These are phyloP conservation scores for Myopa testacea DNA, from an alignment of 2,888 invertebrate genomes.

Conservation along the genomic window DNA sequence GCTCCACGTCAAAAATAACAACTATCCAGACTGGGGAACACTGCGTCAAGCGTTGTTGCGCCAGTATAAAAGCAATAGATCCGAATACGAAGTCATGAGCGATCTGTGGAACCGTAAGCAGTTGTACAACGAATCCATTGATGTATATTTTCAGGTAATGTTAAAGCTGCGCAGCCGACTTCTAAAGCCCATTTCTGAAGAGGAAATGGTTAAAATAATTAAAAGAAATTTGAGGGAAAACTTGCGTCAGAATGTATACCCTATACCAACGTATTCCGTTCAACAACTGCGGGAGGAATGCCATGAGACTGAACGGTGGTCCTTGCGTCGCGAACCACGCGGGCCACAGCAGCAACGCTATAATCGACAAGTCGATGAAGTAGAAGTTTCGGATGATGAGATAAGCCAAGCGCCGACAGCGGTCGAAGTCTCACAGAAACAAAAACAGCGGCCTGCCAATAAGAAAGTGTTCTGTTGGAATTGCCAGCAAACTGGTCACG, in stretches of 20 bases:
- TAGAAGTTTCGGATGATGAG: neutral
- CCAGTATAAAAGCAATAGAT: no score
- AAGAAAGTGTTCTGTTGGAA: no score
- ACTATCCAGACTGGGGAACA: neutral
- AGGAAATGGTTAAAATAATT: slow-evolving; percentile 18
- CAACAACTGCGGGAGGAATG: slow-evolving; percentile 20
- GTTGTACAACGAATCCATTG: slow-evolving; percentile 15
- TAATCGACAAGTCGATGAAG: neutral
- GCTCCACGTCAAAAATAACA: neutral
- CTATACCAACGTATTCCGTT: slow-evolving; percentile 14
- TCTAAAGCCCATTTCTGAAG: neutral
- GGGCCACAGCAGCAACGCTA: neutral
- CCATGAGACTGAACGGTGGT: slow-evolving; percentile 2
- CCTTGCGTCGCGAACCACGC: neutral
- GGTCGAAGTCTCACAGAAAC: neutral
- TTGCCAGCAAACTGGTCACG: no score
- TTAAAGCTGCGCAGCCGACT: neutral
- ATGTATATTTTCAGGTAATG: slow-evolving; percentile 23
- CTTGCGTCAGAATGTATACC: slow-evolving; percentile 21
- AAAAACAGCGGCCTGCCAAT: neutral
- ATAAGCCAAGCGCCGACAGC: neutral
- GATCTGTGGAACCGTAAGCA: slow-evolving; percentile 1
- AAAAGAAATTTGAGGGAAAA: slow-evolving; percentile 31
- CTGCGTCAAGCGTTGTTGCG: neutral
- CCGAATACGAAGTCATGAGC: no score